phyloP scores from a whole-genome alignment of 2,888 invertebrate genomes.

The Brachyptera risi region DNA sequence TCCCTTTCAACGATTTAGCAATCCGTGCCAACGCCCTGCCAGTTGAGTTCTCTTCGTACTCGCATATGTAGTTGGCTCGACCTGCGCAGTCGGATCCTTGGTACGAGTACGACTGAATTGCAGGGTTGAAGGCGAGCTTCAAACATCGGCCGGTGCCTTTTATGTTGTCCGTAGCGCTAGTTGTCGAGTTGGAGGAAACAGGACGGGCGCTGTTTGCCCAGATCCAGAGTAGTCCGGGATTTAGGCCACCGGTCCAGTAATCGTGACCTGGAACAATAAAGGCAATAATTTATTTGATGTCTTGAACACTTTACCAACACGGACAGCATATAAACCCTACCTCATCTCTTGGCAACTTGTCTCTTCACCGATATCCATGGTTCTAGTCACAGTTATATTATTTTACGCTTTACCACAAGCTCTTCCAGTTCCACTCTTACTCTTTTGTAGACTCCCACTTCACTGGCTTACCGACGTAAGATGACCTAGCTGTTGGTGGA shows the following conservation, averaged over 20 bases:
- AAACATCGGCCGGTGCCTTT: constrained; percentile 67
- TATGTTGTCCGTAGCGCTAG: constrained; percentile 14
- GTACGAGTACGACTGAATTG: constrained; percentile 58
- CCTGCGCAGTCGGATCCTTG: constrained; percentile 70
- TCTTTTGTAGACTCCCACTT: too few species aligned
- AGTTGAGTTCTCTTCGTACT: constrained; percentile 46
- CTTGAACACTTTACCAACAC: too few species aligned
- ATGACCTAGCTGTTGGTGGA: too few species aligned
- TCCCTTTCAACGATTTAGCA: constrained; percentile 11
- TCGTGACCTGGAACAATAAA: constrained; percentile 53
- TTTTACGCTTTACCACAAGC: too few species aligned
- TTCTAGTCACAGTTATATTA: too few species aligned
- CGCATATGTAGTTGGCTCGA: constrained; percentile 66
- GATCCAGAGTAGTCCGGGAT: constrained; percentile 82
- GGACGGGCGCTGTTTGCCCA: constrained; percentile 80
- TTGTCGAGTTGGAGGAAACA: constrained; percentile 44
- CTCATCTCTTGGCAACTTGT: too few species aligned
- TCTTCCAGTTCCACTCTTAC: too few species aligned
- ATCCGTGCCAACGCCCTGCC: constrained; percentile 24
- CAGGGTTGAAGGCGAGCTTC: constrained; percentile 60
- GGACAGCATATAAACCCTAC: too few species aligned
- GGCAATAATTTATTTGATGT: too few species aligned
- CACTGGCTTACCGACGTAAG: too few species aligned
- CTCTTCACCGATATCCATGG: too few species aligned
- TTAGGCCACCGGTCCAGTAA: constrained; percentile 80